Base-by-base conservation (phyloP, 1,140 invertebrate genomes). In the Drosophila watanabei region DNA sequence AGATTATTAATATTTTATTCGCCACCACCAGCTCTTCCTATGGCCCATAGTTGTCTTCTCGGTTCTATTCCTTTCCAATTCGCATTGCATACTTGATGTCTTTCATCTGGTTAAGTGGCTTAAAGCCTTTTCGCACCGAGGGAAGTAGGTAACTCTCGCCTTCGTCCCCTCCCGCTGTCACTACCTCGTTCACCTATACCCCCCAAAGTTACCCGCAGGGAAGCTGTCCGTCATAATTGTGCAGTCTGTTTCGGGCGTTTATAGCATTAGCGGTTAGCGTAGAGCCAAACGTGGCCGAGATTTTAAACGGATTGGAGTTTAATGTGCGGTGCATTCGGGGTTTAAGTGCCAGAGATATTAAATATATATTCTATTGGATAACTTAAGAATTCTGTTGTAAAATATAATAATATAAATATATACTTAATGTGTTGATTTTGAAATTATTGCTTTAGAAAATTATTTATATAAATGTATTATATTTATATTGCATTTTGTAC, bases 1-100 rank as follows among this genome's bases (percentile, higher is more conserved):
- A 85, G 82, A 89, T 84, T 90, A 90, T 90, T 90, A 90, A 90
- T 90, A 90, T 78, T 90, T 86, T 54, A 90, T 90, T 71, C 20
- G 79, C 13, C 24, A 18, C 48, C 11, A n/a, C 51, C 46, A 43
- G n/a, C 10, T 30, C 33, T 13, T 49, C 8, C 41, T 10, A 18
- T 52, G 56, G 49, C 59, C 43, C 63, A 62, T 62, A 59, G 63
- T 82, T 82, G 59, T 62, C 60, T 72, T 71, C 52, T 20, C 16
- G 54, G 35, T 5, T 43, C 45, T 56, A 66, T 60, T 68, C 46
- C 63, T 28, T 48, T 78, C 43, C 68, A 30, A 30, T 39, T 48
- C 41, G 75, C 75, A 59, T 69, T 86, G 85, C 78, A 90, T 85
- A 82, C 68, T 75, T 85, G 75, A 89, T 86, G 86, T 52, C 75